phyloP scores from a whole-genome alignment of 2,888 invertebrate genomes.

The Psylliodes chrysocephalus region DNA sequence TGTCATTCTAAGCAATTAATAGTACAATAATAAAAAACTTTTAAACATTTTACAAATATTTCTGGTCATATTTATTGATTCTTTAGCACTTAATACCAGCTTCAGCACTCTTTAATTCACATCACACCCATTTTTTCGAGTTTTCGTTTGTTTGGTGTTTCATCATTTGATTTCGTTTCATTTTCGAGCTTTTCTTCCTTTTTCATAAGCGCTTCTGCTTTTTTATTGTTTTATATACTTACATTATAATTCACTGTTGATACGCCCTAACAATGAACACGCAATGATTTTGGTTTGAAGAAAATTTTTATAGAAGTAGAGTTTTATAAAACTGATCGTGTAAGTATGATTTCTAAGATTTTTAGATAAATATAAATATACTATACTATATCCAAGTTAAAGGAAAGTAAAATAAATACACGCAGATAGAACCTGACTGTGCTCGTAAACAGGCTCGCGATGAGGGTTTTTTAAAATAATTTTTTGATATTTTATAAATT shows the following conservation, averaged over 20 bases:
- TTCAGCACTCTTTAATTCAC: conserved; percentile 38
- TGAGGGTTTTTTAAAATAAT: too few relatives aligned
- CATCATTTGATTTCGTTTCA: conserved; percentile 20
- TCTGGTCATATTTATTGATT: too few relatives aligned
- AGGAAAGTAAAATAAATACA: too few relatives aligned
- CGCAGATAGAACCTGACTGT: neutral
- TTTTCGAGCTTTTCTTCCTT: conserved; percentile 46
- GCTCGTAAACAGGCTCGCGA: too few relatives aligned
- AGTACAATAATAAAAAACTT: too few relatives aligned
- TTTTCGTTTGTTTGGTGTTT: conserved; percentile 19
- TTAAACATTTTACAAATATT: too few relatives aligned
- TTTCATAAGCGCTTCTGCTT: conserved; percentile 48
- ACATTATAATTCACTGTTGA: conserved; percentile 45
- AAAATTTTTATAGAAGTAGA: conserved; percentile 13
- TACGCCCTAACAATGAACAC: conserved; percentile 29
- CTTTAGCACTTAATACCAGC: conserved; percentile 11
- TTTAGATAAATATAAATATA: too few relatives aligned
- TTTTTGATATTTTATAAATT: too few relatives aligned
- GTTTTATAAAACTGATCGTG: neutral
- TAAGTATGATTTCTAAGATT: neutral
- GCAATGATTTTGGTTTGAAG: conserved; percentile 30
- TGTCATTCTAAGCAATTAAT: too few relatives aligned
- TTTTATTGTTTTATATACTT: conserved; percentile 31
- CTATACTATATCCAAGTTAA: too few relatives aligned
- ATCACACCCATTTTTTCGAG: conserved; percentile 33